Base-by-base conservation (phyloP, 2,888 invertebrate genomes). In the Odontothrips loti region DNA sequence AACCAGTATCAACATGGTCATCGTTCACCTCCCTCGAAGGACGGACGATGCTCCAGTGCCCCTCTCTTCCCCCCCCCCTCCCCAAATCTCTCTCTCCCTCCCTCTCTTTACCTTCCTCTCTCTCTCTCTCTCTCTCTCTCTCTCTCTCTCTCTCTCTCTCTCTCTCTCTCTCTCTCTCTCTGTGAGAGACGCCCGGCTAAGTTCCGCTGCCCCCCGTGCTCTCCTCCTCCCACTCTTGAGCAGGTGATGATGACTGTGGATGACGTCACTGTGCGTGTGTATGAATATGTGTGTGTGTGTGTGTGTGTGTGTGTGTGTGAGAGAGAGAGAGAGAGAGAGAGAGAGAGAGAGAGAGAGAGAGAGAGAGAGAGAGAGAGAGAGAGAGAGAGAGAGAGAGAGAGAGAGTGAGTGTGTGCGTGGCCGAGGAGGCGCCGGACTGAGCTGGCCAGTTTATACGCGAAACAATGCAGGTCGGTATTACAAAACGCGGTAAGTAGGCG, bases 261-360 rank as follows among this genome's bases (percentile, higher is more conserved):
- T 43, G 34, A 43, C 58, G 51, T 17, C 58, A 20, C 58, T 58
- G 58, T 58, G 68, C 27, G 68, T 75, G 68, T 75, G 68, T 75
- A 27, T 75, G 68, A 9, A 27, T 27, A 27, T 27, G 68, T 75
- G 68, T 58, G 58, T 51, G 34, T 43, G 34, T 43, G 34, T 43
- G 34, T 6, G 34, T 43, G 3, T 43, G 34, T 6, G 34, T 43
- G 34, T 43, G 34, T 43, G 34, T 51, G 2, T 10, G 63, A 63
- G 63, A 63, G 63, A 63, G 63, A 63, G 63, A 63, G 63, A 63
- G 63, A 63, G 63, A 63, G 63, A 63, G 63, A 63, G 63, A 63
- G 63, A 63, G 63, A 63, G 63, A 63, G 63, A 63, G 63, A 63
- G 63, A 63, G 63, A 63, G 63, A 63, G 63, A 63, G 63, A 63